phyloP scores from a whole-genome alignment of 2,113 vertebrate species.

The Dascyllus trimaculatus region DNA sequence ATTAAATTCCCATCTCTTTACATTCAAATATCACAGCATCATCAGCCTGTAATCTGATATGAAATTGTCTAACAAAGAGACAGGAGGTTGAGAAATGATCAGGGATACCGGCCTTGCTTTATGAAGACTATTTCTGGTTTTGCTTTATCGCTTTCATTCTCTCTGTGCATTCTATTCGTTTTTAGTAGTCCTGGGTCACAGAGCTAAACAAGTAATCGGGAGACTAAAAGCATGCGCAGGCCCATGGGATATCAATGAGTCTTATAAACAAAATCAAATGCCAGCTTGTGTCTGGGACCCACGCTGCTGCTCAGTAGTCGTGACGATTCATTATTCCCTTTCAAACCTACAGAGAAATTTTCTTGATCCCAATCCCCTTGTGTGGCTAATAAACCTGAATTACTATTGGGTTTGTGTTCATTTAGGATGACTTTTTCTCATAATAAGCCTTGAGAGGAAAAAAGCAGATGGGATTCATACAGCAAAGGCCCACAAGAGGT shows the following conservation, averaged over 20 bases:
- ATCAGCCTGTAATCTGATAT: constrained; percentile 52
- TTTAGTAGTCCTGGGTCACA: constrained; percentile 28
- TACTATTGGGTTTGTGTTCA: constrained; percentile 60
- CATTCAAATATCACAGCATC: constrained; percentile 52
- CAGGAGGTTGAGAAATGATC: not conserved
- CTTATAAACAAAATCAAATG: constrained; percentile 51
- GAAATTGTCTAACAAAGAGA: constrained; percentile 36
- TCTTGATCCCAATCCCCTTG: constrained; percentile 51
- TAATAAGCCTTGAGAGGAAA: constrained; percentile 19
- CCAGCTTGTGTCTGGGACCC: constrained; percentile 31
- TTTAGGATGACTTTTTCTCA: constrained; percentile 38
- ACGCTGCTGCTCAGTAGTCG: constrained; percentile 36
- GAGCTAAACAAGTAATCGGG: constrained; percentile 41
- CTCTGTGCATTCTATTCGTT: not conserved
- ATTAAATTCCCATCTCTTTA: constrained; percentile 46
- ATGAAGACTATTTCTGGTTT: constrained; percentile 16
- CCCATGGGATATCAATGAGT: constrained; percentile 24
- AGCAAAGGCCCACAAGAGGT: constrained; percentile 5
- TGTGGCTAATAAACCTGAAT: constrained; percentile 57
- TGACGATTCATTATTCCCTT: constrained; percentile 50
- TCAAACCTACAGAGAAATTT: constrained; percentile 47
- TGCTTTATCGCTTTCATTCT: not conserved
- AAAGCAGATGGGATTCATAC: constrained; percentile 23
- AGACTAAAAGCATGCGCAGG: constrained; percentile 24
- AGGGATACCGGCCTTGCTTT: not conserved